Conservation (phyloP, 1,140 invertebrate species). For the Campoletis sonorensis region DNA sequence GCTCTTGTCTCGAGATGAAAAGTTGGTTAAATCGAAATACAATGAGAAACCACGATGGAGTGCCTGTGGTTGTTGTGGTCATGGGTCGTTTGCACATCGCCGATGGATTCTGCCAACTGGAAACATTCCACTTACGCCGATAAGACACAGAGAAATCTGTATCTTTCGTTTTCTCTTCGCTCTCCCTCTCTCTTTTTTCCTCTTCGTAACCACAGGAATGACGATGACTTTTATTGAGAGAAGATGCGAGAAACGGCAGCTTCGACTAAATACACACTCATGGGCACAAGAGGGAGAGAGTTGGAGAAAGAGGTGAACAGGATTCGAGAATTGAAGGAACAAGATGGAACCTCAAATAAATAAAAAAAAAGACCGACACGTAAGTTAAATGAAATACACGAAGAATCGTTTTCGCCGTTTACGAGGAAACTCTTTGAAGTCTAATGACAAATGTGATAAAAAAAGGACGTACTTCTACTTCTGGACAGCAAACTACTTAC, state of each 20-base stretch:
- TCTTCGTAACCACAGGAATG: neutral
- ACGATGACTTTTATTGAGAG: constrained; percentile 22
- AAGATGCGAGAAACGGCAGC: constrained; percentile 6
- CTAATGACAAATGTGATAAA: constrained; percentile 16
- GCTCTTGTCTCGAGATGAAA: constrained; percentile 35
- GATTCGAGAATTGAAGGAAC: neutral
- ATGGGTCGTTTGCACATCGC: constrained; percentile 33
- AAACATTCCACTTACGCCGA: constrained; percentile 35
- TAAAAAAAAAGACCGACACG: neutral
- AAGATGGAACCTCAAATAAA: neutral
- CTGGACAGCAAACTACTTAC: neutral
- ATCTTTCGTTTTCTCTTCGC: too few relatives aligned
- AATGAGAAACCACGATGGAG: constrained; percentile 35
- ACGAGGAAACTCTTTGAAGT: constrained; percentile 16
- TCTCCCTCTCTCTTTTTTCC: too few relatives aligned
- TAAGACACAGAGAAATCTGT: neutral
- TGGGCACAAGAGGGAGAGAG: neutral
- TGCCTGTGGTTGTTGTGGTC: constrained; percentile 36
- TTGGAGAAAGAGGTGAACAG: neutral
- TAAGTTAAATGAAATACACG: neutral
- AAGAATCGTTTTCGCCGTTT: neutral
- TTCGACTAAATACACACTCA: neutral
- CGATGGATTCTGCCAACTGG: neutral
- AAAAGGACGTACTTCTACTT: neutral
- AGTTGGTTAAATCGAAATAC: constrained; percentile 38